Evolutionary conservation across 1,140 invertebrate species (phyloP).

Genomic region (Antheraea mylitta): DNA sequence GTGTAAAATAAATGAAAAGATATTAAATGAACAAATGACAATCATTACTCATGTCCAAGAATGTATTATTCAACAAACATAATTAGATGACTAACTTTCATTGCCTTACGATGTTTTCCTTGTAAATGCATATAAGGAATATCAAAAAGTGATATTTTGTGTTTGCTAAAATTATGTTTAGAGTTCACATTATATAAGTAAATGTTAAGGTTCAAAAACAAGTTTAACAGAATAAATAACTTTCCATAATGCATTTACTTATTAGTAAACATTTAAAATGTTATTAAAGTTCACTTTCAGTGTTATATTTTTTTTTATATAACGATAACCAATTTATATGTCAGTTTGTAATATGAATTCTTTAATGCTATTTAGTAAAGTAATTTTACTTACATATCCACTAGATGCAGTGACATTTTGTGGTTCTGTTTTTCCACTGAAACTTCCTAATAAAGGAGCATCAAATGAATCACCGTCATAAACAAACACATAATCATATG

Average conservation of each 20-base stretch:
- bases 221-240: too few relatives aligned
- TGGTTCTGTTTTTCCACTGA: conserved; percentile 95
- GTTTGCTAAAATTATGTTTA: too few relatives aligned
- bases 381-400: conserved; percentile 89
- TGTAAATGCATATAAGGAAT: neutral
- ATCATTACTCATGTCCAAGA: neutral
- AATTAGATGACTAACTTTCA: neutral
- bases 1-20: neutral
- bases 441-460: conserved; percentile 92
- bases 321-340: too few relatives aligned
- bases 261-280: too few relatives aligned
- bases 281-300: too few relatives aligned
- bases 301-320: too few relatives aligned
- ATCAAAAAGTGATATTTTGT: conserved; percentile 6
- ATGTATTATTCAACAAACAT: neutral
- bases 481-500: conserved; percentile 97
- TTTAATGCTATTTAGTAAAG: neutral
- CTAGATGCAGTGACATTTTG: conserved; percentile 91
- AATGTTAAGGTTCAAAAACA: too few relatives aligned
- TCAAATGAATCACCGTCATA: conserved; percentile 96
- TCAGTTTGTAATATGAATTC: neutral
- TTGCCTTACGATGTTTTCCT: neutral
- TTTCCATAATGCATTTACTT: too few relatives aligned
- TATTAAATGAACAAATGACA: neutral
- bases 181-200: too few relatives aligned